Evolutionary conservation across 2,888 invertebrate genomes (phyloP), one percentile per base, ranked within the genome.

Genomic region (Eugnorisma glareosa): DNA sequence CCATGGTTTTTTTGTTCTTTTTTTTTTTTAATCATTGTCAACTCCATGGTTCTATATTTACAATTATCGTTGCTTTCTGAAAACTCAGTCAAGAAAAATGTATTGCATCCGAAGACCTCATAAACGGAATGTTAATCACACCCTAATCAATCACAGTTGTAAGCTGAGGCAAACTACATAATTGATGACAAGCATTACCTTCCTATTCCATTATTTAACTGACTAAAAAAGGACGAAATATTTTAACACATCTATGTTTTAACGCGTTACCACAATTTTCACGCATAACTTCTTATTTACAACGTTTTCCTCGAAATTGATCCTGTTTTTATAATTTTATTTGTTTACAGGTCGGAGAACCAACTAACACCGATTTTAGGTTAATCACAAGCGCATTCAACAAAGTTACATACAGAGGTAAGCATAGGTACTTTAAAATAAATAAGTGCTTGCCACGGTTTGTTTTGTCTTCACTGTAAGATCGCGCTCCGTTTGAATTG

Each of bases 361-460:
- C 98, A 75, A 98, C 98, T 82, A 99, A 99, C 95, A 97, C 98
- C 57, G 99, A 99, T 93, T 96, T 99, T 87, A 97, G 98, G 93
- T 97, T 98, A 92, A 98, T 99, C 91, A 99, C 99, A 71, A 98
- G 98, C 94, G 98, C 98, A 84, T 99, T 99, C 95, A 98, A 97
- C 94, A 98, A 98, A 97, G 98, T 99, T 88, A 97, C 97, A 89
- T 98, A 97, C 93, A 97, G 98, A 97, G 99, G 99, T 99, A 96
- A 97, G 97, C 93, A 81, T 13, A 13, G 35, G 3, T n/a, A 13
- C 13, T 63, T n/a, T 13, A 24, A 37, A 61, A 61, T 35, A 61
- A 1, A 21, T 61, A 35, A 8, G 11, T 61, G 2, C 5, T 61
- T 21, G 6, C 10, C 5, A 61, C 3, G 21, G 5, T 21, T 21